Base-by-base conservation (phyloP, 1,140 invertebrate species). In the fruit fly (Drosophila melanogaster) region DNA sequence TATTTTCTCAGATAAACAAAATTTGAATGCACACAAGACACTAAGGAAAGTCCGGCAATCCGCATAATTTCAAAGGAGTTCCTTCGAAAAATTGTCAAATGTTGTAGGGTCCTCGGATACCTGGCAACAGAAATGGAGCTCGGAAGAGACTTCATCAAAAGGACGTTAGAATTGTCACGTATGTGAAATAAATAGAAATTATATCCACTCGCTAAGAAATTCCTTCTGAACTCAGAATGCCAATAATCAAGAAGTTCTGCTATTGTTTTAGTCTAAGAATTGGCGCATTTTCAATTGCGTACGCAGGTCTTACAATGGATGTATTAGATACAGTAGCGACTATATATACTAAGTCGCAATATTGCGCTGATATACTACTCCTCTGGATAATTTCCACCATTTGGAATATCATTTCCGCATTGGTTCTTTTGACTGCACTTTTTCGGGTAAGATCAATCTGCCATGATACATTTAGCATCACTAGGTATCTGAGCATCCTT, bases 231-330 rank as follows among this genome's bases (percentile, higher is more conserved):
- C 35, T 7, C 11, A 64, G 17, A 1, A 79, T 79, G 66, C 4
- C 50, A n/a, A 8, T 59, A 12, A 24, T 65, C 0, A 38, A 58
- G 3, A 59, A 51, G 11, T 79, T 49, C 15, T 71, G 61, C 22
- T 79, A 1, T 14, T 67, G 40, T 15, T 14, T 74, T 3, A 19
- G 70, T 0, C 44, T 80, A 10, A 33, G 51, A 17, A 3, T 6
- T 5, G 77, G 77, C 12, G 43, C 54, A 35, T 6, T 44, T 15
- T 12, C 54, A 0, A 2, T 73, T 40, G 60, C 53, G 1, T 57
- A 51, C 26, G 14, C 14, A 17, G 14, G 43, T 4, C 5, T 70
- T 0, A 4, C 22, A 0, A 1, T 24, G 0, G 61, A 47, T 1
- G 19, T 65, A n/a, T 1, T 1, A 0, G 26, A 30, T 35, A 2